Base-by-base conservation (phyloP, 2,113 vertebrate genomes). In the Delphinus delphis region DNA sequence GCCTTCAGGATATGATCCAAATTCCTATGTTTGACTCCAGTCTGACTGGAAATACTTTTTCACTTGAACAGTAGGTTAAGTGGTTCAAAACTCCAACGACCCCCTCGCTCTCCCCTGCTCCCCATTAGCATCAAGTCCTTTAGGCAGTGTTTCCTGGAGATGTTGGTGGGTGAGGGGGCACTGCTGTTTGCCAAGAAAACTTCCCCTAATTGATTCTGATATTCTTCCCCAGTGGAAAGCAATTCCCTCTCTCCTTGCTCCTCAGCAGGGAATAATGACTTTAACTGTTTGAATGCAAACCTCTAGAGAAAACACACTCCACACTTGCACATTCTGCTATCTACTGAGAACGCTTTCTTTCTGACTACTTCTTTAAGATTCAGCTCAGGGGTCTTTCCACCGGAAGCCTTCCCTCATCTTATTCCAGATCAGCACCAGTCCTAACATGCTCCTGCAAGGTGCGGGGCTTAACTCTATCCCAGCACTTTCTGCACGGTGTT, bases 41-140 rank as follows among this genome's bases (percentile, higher is more conserved):
- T 86, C 28, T 80, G 28, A n/a, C 21, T 23, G 47, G 36, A 67
- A 50, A 65, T 71, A 85, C 3, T 14, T 90, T 80, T 65, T 86
- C 87, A 63, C 23, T 58, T 38, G 12, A 73, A 86, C 33, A 70
- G 13, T 14, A 33, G 68, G 62, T n/a, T 21, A 96, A 79, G 58
- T 21, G 15, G 55, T 85, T 81, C 25, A 71, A 25, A 73, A 58
- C 13, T 67, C 50, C 36, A 74, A 38, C 7, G 71, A 77, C 8
- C 26, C 9, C 2, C 36, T 18, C 8, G 14, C 25, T 0, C 41
- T 0, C 9, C 3, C 1, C 17, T 0, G 11, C 0, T 4, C 1
- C 1, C 44, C 18, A 26, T 20, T 38, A 36, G 5, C 18, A 71
- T 13, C 12, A 21, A 11, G 33, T 71, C 47, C 8, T 53, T 71